phyloP scores from a whole-genome alignment of 2,888 invertebrate species.

The Eristalis tenax region DNA sequence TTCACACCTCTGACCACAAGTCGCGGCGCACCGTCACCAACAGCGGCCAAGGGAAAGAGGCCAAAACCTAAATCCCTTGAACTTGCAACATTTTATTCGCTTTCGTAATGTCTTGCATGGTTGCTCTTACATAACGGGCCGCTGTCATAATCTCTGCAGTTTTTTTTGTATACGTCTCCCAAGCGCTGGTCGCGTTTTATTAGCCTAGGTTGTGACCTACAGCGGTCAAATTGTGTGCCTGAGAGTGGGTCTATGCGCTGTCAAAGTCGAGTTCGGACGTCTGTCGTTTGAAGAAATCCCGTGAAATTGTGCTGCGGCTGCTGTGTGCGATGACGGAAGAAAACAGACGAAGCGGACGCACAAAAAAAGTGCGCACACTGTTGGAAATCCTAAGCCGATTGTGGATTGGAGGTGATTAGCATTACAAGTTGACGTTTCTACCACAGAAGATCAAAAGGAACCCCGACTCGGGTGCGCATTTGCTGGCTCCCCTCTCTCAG shows the following conservation, averaged over 20 bases:
- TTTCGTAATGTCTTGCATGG: conserved; percentile 24
- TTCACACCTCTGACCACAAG: conserved; percentile 57
- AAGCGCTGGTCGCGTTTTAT: conserved; percentile 5
- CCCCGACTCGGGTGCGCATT: conserved; percentile 14
- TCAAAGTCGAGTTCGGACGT: too few species aligned
- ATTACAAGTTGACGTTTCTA: conserved; percentile 53
- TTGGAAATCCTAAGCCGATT: conserved; percentile 67
- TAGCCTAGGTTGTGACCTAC: conserved; percentile 62
- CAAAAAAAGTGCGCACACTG: conserved; percentile 24
- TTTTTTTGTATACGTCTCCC: conserved; percentile 16
- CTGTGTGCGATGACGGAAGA: conserved; percentile 53
- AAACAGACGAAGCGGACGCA: conserved; percentile 4
- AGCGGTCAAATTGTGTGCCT: conserved; percentile 39
- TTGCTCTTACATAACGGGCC: conserved; percentile 37
- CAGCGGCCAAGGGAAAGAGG: not conserved
- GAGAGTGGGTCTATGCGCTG: conserved; percentile 3
- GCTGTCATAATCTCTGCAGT: conserved; percentile 53
- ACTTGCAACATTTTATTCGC: conserved; percentile 45
- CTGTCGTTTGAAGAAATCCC: conserved; percentile 61
- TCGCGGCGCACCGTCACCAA: not conserved
- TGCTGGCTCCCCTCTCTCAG: conserved; percentile 8
- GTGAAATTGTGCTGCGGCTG: conserved; percentile 60
- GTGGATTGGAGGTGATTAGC: conserved; percentile 68
- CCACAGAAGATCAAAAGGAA: conserved; percentile 39
- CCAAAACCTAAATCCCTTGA: conserved; percentile 24